Evolutionary conservation across 2,113 vertebrate genomes (phyloP), one percentile per base, ranked within the genome.

Genomic region (Neolamprologus falcicula): DNA sequence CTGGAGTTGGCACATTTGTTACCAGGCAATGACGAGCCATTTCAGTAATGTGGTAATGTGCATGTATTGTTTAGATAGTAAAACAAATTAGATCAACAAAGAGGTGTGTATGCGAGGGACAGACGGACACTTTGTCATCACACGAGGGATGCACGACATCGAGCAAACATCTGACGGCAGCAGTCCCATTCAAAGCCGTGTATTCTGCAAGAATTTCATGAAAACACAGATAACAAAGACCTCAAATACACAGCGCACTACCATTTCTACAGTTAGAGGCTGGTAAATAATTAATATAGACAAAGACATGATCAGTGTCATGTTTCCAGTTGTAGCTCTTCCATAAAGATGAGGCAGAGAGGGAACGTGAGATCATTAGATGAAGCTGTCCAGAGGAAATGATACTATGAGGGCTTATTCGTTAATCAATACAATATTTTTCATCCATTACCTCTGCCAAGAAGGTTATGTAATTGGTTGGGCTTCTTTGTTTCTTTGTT

Each of bases 1-100:
- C 87, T 90, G 87, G 84, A 92, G 87, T 35, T 84, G 83, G 88
- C 73, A 80, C 68, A 37, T 21, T 21, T 6, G 89, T 84, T 88
- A 82, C 93, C 80, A 2, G 73, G 94, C 76, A 93, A 95, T 92
- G 63, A 71, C 71, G 21, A 45, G 12, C 4, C n/a, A 6, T 86
- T 73, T 86, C 24, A 68, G 63, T 68, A 37, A 68, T 82, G 52
- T n/a, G 0, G 47, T 14, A 57, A 57, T 59, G 12, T 78, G 17
- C 14, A 78, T 31, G 24, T 8, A 7, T 19, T 78, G 42, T 78
- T 78, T 13, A 31, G 16, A 50, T 50, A n/a, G 28, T n/a, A 28
- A 78, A 78, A 50, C 24, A 31, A 78, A 78, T 31, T 31, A 50
- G 0, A 21, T 50, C 24, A 78, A 78, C 42, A 47, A 78, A 50